Base-by-base conservation (phyloP, 2,113 vertebrate species). In the Dipodomys ordii region DNA sequence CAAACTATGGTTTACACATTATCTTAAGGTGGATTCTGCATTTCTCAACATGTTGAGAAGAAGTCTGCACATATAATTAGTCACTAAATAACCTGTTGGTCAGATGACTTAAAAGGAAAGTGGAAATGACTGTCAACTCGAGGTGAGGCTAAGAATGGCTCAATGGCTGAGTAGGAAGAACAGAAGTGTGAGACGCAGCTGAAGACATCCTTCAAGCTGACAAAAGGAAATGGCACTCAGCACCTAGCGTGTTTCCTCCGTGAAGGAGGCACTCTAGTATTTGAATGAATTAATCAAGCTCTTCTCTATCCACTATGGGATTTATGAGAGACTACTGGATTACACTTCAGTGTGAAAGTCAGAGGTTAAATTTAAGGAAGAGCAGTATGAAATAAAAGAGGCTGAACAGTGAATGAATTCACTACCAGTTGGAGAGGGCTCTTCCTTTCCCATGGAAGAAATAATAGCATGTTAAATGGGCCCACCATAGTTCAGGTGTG, bases 201-300 rank as follows among this genome's bases (percentile, higher is more conserved):
- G 76, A 46, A 64, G 78, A 84, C 46, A 76, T 27, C 35, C 67
- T 91, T 87, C 64, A 90, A 79, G 67, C n/a, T 2, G 16, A 92
- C 90, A 76, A 88, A 95, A 92, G 87, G 90, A 95, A 87, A 89
- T 7, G 60, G 67, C 78, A 72, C 90, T 92, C 79, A 46, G 76
- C 53, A 82, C 77, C 39, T 32, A 60, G 35, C 35, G 30, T 4
- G 69, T 28, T 85, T 91, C 92, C 94, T 88, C 49, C 1, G 18
- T 87, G 95, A 95, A 91, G 76, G 25, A 95, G 88, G 49, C 90
- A 85, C 86, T 91, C 84, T 39, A 74, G 73, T 60, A 57, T 89
- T 22, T 85, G 65, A 94, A 93, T 90, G 84, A 84, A 92, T 94
- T 68, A 67, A 96, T 88, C 82, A 57, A 53, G 46, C 72, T 78